Conservation (phyloP, 23 tunicate species). For the Aplidium turbinatum region DNA sequence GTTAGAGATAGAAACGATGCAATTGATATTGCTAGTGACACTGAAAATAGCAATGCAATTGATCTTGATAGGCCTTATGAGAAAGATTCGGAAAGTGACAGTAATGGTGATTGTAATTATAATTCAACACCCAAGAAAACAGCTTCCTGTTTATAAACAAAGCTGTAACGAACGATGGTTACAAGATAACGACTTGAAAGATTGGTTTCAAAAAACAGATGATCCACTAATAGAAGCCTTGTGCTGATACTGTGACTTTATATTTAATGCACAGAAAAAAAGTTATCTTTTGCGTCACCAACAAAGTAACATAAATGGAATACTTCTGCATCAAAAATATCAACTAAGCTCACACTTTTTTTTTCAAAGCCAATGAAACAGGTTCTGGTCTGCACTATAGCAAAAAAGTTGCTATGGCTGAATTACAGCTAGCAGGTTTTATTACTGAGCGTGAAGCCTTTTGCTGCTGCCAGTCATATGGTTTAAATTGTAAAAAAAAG, state of each 20-base stretch:
- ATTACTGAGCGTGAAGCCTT: conserved; percentile 15
- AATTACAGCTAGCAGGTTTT: conserved; percentile 35
- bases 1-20: too few relatives aligned
- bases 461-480: conserved; percentile 32
- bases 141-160: conserved; percentile 28
- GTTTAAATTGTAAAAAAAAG: conserved; percentile 36
- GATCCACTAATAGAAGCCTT: conserved; percentile 32
- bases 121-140: conserved; percentile 33
- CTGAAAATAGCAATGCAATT: too few relatives aligned
- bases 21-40: too few relatives aligned
- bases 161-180: conserved; percentile 27
- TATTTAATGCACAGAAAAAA: conserved; percentile 33
- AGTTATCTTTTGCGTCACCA: conserved; percentile 31
- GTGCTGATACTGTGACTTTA: conserved; percentile 22
- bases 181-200: conserved; percentile 15
- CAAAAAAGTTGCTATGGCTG: conserved; percentile 26
- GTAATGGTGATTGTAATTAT: conserved; percentile 7
- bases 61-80: too few relatives aligned
- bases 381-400: conserved; percentile 35
- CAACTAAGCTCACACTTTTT: conserved; percentile 19
- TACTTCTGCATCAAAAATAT: conserved; percentile 29
- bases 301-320: conserved; percentile 17
- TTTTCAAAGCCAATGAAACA: conserved; percentile 30
- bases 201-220: conserved; percentile 31
- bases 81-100: too few relatives aligned